Percentiles rank a stretch among this genome's conserved stretches.
Evolutionary conservation across 2,888 invertebrate species (phyloP).

Genomic region (Steromphala cineraria): DNA sequence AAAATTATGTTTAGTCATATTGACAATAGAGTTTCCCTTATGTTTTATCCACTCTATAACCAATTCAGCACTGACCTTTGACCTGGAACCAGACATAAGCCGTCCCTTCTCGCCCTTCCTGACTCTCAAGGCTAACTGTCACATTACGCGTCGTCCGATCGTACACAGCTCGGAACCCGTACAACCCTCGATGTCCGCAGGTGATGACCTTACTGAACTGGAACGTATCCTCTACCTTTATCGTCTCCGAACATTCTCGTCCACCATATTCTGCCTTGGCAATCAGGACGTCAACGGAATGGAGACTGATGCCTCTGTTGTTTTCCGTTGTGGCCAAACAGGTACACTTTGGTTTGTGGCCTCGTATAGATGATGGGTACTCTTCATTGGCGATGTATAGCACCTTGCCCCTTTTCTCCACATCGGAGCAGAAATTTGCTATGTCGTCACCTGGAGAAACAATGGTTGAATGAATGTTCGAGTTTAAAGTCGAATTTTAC

Average conservation of each 20-base stretch:
- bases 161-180: constrained; percentile 61
- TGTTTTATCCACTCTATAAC: background rate
- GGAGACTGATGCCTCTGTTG: constrained; percentile 55
- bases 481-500: too few relatives aligned
- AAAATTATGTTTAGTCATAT: too few relatives aligned
- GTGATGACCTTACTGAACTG: constrained; percentile 51
- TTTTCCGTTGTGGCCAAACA: constrained; percentile 57
- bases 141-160: constrained; percentile 57
- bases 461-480: background rate
- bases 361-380: constrained; percentile 55
- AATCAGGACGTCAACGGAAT: constrained; percentile 44
- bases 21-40: background rate
- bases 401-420: constrained; percentile 52
- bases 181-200: constrained; percentile 61
- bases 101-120: constrained; percentile 44
- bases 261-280: constrained; percentile 38
- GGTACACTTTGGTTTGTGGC: constrained; percentile 47
- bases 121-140: constrained; percentile 55
- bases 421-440: constrained; percentile 57
- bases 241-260: constrained; percentile 48
- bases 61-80: constrained; percentile 47
- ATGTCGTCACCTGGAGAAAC: constrained; percentile 55
- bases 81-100: constrained; percentile 64
- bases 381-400: constrained; percentile 61
- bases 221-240: constrained; percentile 53